A percentile compares a stretch with the other conserved stretches of the same genome.
Evolutionary conservation across 2,888 invertebrate genomes (phyloP).

Genomic region (Aphidius colemani): DNA sequence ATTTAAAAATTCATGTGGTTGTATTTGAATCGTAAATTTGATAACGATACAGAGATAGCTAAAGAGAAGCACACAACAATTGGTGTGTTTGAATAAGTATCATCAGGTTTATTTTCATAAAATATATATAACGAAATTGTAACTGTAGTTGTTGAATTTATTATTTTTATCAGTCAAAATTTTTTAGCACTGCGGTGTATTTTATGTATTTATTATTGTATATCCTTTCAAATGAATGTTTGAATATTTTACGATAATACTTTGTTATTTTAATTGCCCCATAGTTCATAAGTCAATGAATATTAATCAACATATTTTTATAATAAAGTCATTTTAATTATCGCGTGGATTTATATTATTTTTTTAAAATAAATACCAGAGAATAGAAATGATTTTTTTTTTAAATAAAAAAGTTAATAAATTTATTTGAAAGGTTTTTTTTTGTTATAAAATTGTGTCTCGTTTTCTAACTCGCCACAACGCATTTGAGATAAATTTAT

Average conservation of each 20-base stretch:
- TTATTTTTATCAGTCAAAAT: constrained; percentile 9
- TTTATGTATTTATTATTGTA: no score
- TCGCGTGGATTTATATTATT: background rate
- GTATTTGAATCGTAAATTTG: constrained; percentile 5
- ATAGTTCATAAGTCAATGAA: background rate
- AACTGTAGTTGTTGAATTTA: constrained; percentile 1
- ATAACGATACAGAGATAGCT: constrained; percentile 2
- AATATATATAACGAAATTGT: background rate
- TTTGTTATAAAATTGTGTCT: constrained; percentile 14
- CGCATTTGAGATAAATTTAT: constrained; percentile 23
- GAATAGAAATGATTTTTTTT: background rate
- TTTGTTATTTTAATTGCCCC: no score
- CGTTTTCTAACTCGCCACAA: constrained; percentile 27
- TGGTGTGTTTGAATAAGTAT: constrained; percentile 10
- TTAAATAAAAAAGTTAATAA: background rate
- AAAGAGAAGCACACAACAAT: constrained; percentile 10
- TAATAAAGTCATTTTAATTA: no score
- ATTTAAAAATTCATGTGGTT: no score
- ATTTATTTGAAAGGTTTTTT: no score
- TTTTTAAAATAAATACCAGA: background rate
- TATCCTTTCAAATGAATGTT: no score
- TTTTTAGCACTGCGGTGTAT: no score
- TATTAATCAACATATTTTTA: background rate
- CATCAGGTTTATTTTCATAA: background rate
- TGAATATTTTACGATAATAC: no score